These are phyloP conservation scores for Toxonevra muliebris DNA, from an alignment of 2,888 invertebrate species.

Conservation along the genomic window DNA sequence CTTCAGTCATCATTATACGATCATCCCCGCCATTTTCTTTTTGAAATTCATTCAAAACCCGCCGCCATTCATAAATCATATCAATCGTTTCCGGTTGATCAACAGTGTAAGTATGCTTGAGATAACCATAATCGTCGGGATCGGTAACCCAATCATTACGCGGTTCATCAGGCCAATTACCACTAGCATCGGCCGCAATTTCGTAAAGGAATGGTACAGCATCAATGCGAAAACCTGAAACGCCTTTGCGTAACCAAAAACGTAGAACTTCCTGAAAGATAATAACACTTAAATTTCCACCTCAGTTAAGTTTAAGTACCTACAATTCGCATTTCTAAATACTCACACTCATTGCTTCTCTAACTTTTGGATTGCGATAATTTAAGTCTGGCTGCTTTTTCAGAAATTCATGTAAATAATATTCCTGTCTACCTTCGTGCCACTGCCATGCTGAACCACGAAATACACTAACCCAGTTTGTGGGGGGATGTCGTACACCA, in stretches of 20 bases:
- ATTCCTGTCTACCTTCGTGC: slow-evolving; percentile 68
- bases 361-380: slow-evolving; percentile 68
- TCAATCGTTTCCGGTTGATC: slow-evolving; percentile 70
- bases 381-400: slow-evolving; percentile 74
- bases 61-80: slow-evolving; percentile 69
- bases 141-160: slow-evolving; percentile 64
- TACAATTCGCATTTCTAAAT: slow-evolving; percentile 27
- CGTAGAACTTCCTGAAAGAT: slow-evolving; percentile 68
- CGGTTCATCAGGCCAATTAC: slow-evolving; percentile 67
- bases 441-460: slow-evolving; percentile 75
- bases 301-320: too few relatives aligned
- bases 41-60: slow-evolving; percentile 67
- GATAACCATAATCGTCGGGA: slow-evolving; percentile 68
- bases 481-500: slow-evolving; percentile 69
- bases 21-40: slow-evolving; percentile 51
- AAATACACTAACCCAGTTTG: slow-evolving; percentile 73
- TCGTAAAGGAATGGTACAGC: slow-evolving; percentile 67
- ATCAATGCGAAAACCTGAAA: slow-evolving; percentile 81
- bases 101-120: slow-evolving; percentile 71
- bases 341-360: slow-evolving; percentile 63
- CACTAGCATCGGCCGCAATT: slow-evolving; percentile 47
- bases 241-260: slow-evolving; percentile 81
- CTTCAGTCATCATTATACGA: slow-evolving; percentile 66
- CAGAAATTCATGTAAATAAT: slow-evolving; percentile 73
- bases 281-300: background rate